phyloP scores from a whole-genome alignment of 2,888 invertebrate genomes.

The Neuroscelio doddi region DNA sequence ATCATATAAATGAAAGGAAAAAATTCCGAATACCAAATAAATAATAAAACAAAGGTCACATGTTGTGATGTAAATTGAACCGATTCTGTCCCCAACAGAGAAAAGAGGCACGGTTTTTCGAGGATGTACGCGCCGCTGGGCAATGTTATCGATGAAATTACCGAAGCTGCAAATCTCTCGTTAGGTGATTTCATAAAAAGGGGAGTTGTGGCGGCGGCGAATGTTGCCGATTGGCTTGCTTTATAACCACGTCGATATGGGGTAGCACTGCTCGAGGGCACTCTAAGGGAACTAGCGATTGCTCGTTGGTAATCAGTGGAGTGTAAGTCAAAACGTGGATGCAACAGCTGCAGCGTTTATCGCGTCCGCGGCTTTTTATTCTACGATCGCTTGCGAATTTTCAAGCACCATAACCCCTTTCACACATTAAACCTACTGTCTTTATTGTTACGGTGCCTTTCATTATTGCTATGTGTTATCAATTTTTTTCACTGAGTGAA shows the following conservation, averaged over 20 bases:
- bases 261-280: constrained; percentile 18
- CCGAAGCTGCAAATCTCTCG: constrained; percentile 4
- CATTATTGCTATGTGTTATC: too few species aligned
- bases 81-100: background rate
- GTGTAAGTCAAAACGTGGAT: constrained; percentile 50
- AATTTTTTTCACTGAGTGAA: too few species aligned
- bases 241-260: background rate
- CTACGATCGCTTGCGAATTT: constrained; percentile 17
- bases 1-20: too few species aligned
- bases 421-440: background rate
- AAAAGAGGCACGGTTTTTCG: background rate
- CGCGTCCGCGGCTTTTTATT: too few species aligned
- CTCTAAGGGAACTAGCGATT: constrained; percentile 20
- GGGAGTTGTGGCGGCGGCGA: background rate
- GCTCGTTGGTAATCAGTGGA: constrained; percentile 48
- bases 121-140: background rate
- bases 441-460: background rate
- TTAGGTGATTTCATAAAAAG: constrained; percentile 6
- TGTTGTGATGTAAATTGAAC: background rate
- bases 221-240: constrained; percentile 1
- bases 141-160: background rate
- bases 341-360: constrained; percentile 47
- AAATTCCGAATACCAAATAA: too few species aligned
- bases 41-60: background rate
- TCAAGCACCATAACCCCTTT: background rate